Conservation (phyloP, 2,113 vertebrate genomes). For the Callaeas wilsoni region DNA sequence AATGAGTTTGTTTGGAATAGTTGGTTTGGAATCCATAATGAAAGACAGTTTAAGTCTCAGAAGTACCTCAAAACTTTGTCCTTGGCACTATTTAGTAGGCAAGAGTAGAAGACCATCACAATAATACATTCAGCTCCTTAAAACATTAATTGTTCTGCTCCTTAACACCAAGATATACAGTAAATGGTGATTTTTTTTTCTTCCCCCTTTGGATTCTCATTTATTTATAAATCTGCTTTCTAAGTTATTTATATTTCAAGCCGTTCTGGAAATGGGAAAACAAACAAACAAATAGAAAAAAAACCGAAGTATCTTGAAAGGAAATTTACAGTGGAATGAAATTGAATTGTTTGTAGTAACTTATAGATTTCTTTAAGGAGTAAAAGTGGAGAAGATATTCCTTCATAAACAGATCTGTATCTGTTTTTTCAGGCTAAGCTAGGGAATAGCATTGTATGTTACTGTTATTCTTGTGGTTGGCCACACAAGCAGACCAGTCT, state of each 20-base stretch:
- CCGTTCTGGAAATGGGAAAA: background rate
- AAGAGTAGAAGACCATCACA: background rate
- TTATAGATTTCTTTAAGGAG: background rate
- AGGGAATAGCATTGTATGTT: background rate
- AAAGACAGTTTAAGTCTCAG: background rate
- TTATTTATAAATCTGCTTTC: background rate
- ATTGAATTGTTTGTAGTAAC: background rate
- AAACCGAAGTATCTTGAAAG: background rate
- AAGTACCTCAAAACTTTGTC: background rate
- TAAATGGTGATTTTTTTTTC: background rate
- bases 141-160: background rate
- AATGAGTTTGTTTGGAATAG: background rate
- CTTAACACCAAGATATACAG: background rate
- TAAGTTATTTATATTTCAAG: background rate
- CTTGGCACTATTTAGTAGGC: background rate
- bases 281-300: background rate
- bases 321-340: background rate
- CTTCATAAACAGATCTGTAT: background rate
- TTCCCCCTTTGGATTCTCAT: background rate
- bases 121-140: background rate
- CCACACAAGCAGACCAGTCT: background rate
- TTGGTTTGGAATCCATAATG: background rate
- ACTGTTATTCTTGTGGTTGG: background rate
- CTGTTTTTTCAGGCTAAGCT: background rate
- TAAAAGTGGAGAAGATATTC: background rate